Evolutionary conservation across 2,113 vertebrate species (phyloP).

Genomic region (Axis porcinus): DNA sequence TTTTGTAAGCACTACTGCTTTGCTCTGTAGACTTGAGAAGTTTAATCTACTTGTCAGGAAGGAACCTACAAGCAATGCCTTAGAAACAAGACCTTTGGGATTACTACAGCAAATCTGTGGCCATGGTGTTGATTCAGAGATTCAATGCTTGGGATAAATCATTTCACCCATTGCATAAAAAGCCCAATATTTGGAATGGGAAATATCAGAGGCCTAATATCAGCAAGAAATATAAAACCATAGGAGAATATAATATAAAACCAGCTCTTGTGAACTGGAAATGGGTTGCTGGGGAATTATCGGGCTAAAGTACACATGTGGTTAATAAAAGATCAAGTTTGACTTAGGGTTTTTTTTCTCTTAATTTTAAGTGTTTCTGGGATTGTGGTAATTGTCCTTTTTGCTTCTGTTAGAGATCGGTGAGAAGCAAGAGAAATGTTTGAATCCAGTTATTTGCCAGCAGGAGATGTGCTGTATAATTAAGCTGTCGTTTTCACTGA

Average conservation of each 20-base stretch:
- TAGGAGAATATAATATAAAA: neutral
- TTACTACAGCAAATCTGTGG: neutral
- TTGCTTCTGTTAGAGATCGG: conserved; percentile 22
- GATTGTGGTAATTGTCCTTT: neutral
- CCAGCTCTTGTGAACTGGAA: neutral
- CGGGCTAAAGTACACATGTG: neutral
- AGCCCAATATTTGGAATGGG: neutral
- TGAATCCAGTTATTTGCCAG: conserved; percentile 48
- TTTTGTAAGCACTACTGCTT: neutral
- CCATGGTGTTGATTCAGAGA: neutral
- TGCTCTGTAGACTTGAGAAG: neutral
- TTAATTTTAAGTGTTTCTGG: neutral
- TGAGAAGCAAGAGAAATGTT: conserved; percentile 31
- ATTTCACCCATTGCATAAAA: neutral
- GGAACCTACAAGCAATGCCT: neutral
- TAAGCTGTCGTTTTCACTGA: conserved; percentile 57
- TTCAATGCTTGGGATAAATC: neutral
- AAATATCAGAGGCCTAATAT: neutral
- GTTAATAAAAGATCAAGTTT: neutral
- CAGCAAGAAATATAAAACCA: neutral
- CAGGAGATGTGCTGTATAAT: conserved; percentile 50
- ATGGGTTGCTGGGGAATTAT: neutral
- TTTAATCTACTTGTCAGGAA: neutral
- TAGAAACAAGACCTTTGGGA: neutral
- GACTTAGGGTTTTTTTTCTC: neutral